Percentiles rank a stretch among this genome's conserved stretches.
Conservation (phyloP, 2,888 invertebrate genomes). For the Limnephilus marmoratus region DNA sequence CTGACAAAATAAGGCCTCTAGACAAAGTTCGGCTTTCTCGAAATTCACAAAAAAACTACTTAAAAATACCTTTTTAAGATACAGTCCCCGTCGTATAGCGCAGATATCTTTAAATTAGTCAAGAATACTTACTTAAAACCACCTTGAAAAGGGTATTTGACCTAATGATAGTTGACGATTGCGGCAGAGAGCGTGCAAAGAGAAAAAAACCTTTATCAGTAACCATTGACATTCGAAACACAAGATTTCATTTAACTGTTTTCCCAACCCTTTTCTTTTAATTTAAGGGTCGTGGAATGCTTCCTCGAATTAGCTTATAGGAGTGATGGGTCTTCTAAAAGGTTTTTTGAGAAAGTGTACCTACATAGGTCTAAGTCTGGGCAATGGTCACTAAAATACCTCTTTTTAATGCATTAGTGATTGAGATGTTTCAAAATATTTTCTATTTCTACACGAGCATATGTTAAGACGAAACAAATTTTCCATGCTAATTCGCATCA, state of each 20-base stretch:
- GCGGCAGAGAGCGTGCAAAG: background rate
- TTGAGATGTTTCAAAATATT: no score
- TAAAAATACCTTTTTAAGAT: background rate
- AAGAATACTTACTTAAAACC: background rate
- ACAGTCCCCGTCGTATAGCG: background rate
- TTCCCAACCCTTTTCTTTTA: background rate
- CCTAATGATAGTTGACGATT: background rate
- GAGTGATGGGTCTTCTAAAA: background rate
- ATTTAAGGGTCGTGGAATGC: background rate
- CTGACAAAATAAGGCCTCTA: background rate
- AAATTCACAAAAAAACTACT: background rate
- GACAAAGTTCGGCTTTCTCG: background rate
- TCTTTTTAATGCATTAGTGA: no score
- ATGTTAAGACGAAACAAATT: no score
- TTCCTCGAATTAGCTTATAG: background rate
- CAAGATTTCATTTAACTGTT: background rate
- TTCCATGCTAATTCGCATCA: no score
- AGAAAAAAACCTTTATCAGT: background rate
- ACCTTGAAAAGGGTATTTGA: background rate
- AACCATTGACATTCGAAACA: background rate
- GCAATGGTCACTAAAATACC: background rate
- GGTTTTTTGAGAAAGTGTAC: background rate
- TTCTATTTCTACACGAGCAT: no score
- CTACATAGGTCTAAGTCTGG: background rate
- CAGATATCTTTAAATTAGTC: background rate